A percentile compares a stretch with the other conserved stretches of the same genome.
phyloP scores from a whole-genome alignment of 2,113 vertebrate species.

The Caloenas nicobarica region DNA sequence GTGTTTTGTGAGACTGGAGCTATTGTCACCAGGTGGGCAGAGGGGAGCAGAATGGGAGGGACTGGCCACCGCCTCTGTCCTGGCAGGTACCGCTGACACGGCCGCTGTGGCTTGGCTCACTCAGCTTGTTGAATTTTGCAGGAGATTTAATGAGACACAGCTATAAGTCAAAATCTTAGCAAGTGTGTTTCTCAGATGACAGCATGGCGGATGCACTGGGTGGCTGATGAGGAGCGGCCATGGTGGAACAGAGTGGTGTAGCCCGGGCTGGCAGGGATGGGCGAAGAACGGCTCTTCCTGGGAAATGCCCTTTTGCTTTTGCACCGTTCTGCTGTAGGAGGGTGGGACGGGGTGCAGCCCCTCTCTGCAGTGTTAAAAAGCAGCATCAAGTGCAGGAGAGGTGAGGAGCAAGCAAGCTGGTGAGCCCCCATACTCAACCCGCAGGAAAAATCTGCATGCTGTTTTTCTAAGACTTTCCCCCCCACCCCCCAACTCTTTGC shows the following conservation, averaged over 20 bases:
- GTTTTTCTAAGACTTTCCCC: not conserved
- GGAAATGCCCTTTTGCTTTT: not conserved
- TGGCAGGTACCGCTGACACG: not conserved
- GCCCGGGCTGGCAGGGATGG: rapidly evolving
- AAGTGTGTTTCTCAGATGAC: rapidly evolving
- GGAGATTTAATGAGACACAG: not conserved
- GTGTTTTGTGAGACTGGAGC: not conserved
- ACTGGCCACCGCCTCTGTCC: not conserved
- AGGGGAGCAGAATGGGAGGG: not conserved
- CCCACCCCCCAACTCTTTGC: not conserved
- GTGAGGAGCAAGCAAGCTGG: not conserved
- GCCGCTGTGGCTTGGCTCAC: not conserved
- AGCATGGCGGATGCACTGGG: not conserved
- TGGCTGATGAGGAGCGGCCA: not conserved
- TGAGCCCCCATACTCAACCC: rapidly evolving
- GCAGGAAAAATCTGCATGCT: rapidly evolving
- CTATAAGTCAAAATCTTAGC: not conserved
- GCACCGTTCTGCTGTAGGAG: rapidly evolving
- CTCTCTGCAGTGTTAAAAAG: not conserved
- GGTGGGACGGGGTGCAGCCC: not conserved
- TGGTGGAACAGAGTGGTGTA: rapidly evolving
- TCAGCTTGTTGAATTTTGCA: not conserved
- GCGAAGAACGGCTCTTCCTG: not conserved
- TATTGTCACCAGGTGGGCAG: not conserved
- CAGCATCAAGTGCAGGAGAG: not conserved